Evolutionary conservation across 35 echinoderm and acorn worm genomes (phyloP), one percentile per base, ranked within the genome.

Genomic region (Holothuria glaberrima): DNA sequence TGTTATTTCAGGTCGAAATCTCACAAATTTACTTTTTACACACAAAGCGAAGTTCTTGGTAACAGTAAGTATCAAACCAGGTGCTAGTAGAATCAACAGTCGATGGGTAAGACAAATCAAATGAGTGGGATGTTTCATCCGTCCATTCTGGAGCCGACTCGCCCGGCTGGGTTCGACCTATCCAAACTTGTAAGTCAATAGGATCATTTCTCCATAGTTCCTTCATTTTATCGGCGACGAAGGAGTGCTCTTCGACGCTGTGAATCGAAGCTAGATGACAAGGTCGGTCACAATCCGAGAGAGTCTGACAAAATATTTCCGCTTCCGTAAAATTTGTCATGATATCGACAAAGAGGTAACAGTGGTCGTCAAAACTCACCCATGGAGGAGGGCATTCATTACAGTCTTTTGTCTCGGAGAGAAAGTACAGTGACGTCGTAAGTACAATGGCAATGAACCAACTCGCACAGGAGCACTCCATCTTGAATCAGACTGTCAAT

Each of bases 231-330:
- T 86, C 59, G 19, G 31, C 38, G 9, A 86, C 31, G 30, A 86
- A 86, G 9, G 19, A 22, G 45, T 86, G 58, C 26, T 86, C 83
- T 2, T 63, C 83, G 30, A 46, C 83, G 59, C 83, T 86, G 35
- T 68, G 83, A 30, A 86, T 54, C 30, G 83, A 86, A 22, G 83
- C 83, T 9, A 86, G 83, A 68, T 86, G 83, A 86, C 83, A 66
- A 12, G 58, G 59, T 67, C 62, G 25, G 22, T 86, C 59, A 31
- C 83, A 63, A 0, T 86, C 83, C 6, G 83, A 86, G 12, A 86
- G 30, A 21, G 29, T 30, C 9, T 46, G 62, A 44, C 83, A 86
- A 54, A 68, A 63, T 36, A 66, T 34, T 14, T 86, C 83, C 6
- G 83, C 83, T 34, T 63, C 83, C 0, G 83, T 36, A 44, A 63